These are phyloP conservation scores for Coelinius sp. DNA, from an alignment of 2,888 invertebrate genomes.

Conservation along the genomic window DNA sequence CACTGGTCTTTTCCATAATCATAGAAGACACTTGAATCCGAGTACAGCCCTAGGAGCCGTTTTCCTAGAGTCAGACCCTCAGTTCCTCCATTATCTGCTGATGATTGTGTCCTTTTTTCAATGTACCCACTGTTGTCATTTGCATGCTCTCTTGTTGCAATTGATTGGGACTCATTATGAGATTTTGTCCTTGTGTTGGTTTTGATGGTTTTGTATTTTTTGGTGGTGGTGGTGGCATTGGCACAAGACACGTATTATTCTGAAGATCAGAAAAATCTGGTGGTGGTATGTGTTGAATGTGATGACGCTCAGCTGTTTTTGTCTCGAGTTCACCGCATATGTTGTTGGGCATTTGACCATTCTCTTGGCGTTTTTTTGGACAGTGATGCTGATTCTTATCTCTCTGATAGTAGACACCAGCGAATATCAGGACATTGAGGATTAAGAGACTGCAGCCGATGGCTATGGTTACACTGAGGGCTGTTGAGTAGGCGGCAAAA, in stretches of 20 bases:
- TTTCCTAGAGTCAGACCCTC: constrained; percentile 81
- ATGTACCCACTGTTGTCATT: constrained; percentile 79
- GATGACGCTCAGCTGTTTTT: constrained; percentile 82
- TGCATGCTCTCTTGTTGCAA: constrained; percentile 83
- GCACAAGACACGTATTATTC: constrained; percentile 76
- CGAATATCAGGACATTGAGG: constrained; percentile 93
- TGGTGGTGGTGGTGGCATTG: constrained; percentile 83
- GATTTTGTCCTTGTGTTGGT: constrained; percentile 67
- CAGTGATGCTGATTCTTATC: constrained; percentile 80
- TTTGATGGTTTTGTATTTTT: constrained; percentile 75
- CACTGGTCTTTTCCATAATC: constrained; percentile 9
- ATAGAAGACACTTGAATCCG: constrained; percentile 28
- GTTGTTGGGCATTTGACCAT: constrained; percentile 90
- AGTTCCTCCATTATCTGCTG: constrained; percentile 82
- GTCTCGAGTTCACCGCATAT: constrained; percentile 88
- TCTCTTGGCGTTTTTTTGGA: constrained; percentile 81
- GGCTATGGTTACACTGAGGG: constrained; percentile 92
- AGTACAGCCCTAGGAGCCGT: constrained; percentile 51
- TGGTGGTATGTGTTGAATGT: constrained; percentile 85
- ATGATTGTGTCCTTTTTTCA: constrained; percentile 76
- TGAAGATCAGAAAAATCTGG: constrained; percentile 88
- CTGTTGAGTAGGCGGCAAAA: constrained; percentile 91
- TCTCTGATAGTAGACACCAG: constrained; percentile 93
- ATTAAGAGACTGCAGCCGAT: constrained; percentile 94
- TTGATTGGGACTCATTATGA: constrained; percentile 75